Evolutionary conservation across 2,113 vertebrate species (phyloP), one percentile per base, ranked within the genome.

Genomic region (Tragelaphus imberbis): DNA sequence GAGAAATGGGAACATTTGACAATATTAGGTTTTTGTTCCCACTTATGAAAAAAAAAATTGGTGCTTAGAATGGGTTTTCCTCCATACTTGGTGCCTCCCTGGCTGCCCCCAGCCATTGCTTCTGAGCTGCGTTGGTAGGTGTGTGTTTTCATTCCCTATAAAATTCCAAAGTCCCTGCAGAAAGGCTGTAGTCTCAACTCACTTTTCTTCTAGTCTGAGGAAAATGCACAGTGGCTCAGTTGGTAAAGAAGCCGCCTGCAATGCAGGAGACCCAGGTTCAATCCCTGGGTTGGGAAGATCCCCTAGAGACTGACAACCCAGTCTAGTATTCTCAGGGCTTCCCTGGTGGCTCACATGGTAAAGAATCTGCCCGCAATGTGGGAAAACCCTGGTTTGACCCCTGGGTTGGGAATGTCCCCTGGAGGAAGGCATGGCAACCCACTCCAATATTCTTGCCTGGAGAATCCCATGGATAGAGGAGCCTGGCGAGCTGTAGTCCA

Each of bases 21-120:
- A 63, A 9, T 36, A 25, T 27, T 21, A 16, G 33, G 12, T 3
- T 96, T 75, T 56, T 87, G 10, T 61, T 80, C 49, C 6, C 30
- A 25, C 7, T 56, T 56, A 4, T 2, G 14, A 49, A 68, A 28
- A 11, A 11, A 55, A n/a, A 2, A 30, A 4, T 2, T 40, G 21
- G 56, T 10, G 30, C n/a, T 40, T 23, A 61, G 40, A 51, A 28
- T 33, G 84, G 21, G 16, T 6, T 51, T 47, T n/a, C 40, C 23
- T 19, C 27, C 40, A 58, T 28, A 13, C 3, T 1, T 71, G n/a
- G 51, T 33, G 44, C n/a, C 15, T 49, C 9, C 7, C 30, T 44
- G 9, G 3, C 21, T 33, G 6, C 11, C 47, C 25, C 40, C 23
- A 2, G 17, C 1, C 7, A 0, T 12, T 12, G 11, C 21, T 14